These are phyloP conservation scores for Chalcis sispes DNA, from an alignment of 2,888 invertebrate genomes.

Conservation along the genomic window DNA sequence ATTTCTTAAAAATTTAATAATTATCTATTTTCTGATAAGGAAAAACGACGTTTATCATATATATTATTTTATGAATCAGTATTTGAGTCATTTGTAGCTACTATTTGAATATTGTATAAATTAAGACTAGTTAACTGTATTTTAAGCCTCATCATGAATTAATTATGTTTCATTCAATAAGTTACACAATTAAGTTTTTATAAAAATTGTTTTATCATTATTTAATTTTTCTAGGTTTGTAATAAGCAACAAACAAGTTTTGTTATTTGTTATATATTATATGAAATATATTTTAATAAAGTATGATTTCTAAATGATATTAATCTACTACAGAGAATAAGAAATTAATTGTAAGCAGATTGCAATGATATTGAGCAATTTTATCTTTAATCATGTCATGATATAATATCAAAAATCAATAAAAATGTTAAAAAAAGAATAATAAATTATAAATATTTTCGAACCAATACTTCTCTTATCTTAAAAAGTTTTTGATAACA, in stretches of 20 bases:
- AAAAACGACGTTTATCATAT: background rate
- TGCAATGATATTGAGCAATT: conserved; percentile 17
- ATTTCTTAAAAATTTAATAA: conserved; percentile 34
- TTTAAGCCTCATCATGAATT: no score
- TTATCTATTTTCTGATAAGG: conserved; percentile 44
- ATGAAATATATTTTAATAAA: background rate
- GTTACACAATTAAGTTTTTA: background rate
- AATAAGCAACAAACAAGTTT: background rate
- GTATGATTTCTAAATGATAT: background rate
- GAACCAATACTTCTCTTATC: conserved; percentile 29
- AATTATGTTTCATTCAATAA: background rate
- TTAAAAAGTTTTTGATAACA: conserved; percentile 25
- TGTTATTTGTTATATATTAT: background rate
- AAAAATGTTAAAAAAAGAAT: conserved; percentile 35
- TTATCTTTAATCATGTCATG: conserved; percentile 38
- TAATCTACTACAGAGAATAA: background rate
- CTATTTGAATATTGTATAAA: background rate
- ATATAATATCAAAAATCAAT: conserved; percentile 30
- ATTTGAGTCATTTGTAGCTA: conserved; percentile 1
- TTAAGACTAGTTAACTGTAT: background rate
- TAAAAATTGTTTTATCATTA: background rate
- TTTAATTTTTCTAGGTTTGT: background rate
- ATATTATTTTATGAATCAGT: conserved; percentile 27
- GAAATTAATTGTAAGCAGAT: conserved; percentile 3
- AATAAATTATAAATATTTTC: conserved; percentile 13